Evolutionary conservation across 1,140 invertebrate genomes (phyloP).

Genomic region (Pseudomyrmex concolor): DNA sequence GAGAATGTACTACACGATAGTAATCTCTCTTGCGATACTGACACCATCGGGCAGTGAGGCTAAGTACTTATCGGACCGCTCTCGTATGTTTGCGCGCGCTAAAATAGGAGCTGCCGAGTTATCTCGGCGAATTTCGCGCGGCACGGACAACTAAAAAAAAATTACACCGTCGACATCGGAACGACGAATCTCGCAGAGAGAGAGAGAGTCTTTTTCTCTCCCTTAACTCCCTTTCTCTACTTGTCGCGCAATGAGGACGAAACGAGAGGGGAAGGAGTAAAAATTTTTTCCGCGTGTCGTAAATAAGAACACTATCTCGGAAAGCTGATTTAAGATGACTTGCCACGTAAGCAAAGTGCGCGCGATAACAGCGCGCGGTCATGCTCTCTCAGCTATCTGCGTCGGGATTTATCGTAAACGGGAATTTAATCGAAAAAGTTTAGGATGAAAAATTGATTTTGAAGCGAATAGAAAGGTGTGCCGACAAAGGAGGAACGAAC

Average conservation of each 20-base stretch:
- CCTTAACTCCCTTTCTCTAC: not conserved
- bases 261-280: not conserved
- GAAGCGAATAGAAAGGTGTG: not conserved
- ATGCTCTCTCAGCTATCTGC: constrained; percentile 22
- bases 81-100: constrained; percentile 26
- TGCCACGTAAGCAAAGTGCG: constrained; percentile 44
- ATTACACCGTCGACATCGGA: constrained; percentile 47
- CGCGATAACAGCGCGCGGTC: constrained; percentile 22
- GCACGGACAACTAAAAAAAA: constrained; percentile 63
- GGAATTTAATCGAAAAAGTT: constrained; percentile 12
- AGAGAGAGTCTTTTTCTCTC: not conserved
- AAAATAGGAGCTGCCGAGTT: constrained; percentile 59
- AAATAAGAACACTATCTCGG: constrained; percentile 44
- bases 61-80: too few relatives aligned
- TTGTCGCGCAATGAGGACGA: constrained; percentile 12
- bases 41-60: too few relatives aligned
- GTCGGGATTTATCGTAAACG: constrained; percentile 41
- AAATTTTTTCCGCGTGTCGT: constrained; percentile 26
- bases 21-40: too few relatives aligned
- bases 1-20: too few relatives aligned
- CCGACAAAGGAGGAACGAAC: not conserved
- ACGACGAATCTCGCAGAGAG: constrained; percentile 45
- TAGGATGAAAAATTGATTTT: not conserved
- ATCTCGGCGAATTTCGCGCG: constrained; percentile 55
- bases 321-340: constrained; percentile 52